phyloP scores from a whole-genome alignment of 2,797 vertebrate genomes.

The Acanthis flammea region DNA sequence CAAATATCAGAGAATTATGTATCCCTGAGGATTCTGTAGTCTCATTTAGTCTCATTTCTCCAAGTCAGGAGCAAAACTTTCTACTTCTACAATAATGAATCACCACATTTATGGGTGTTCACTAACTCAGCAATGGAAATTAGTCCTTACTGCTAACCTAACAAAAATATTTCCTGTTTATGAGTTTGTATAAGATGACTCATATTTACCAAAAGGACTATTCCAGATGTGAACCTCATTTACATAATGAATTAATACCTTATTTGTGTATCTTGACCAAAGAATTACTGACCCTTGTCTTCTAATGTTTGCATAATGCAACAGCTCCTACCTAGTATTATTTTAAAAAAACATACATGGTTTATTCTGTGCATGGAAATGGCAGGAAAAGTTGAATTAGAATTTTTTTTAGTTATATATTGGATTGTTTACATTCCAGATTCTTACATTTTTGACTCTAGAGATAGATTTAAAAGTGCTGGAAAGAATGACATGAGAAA shows the following conservation, averaged over 20 bases:
- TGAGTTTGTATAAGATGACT: not conserved
- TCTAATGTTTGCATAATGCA: not conserved
- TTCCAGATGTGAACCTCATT: not conserved
- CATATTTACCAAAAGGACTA: not conserved
- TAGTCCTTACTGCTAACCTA: not conserved
- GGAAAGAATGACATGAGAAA: not conserved
- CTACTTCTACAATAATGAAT: not conserved
- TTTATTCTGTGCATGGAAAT: not conserved
- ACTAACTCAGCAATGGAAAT: not conserved
- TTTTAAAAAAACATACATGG: not conserved
- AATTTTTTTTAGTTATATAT: not conserved
- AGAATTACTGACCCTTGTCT: not conserved
- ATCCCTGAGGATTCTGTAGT: not conserved
- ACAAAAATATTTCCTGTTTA: constrained; percentile 16
- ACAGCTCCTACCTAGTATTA: not conserved
- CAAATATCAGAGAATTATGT: not conserved
- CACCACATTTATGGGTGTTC: not conserved
- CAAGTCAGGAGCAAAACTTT: not conserved
- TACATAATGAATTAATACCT: not conserved
- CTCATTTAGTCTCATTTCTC: not conserved
- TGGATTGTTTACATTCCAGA: not conserved
- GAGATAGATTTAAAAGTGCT: not conserved
- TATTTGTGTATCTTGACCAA: not conserved
- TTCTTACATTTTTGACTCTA: not conserved
- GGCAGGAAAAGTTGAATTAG: not conserved